Evolutionary conservation across 1,140 invertebrate genomes (phyloP).

Genomic region (Augochlora pura): DNA sequence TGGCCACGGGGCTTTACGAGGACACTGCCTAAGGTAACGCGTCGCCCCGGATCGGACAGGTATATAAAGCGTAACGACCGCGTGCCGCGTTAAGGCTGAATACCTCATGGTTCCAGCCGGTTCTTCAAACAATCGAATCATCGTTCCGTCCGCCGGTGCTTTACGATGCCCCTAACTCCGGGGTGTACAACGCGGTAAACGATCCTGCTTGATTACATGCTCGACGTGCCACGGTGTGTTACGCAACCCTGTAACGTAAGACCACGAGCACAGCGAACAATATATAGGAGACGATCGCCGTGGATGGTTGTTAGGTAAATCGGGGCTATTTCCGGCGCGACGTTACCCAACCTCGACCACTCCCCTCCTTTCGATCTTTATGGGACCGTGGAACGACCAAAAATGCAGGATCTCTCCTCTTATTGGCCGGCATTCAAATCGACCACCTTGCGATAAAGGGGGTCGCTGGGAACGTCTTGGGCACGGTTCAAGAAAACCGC

Average conservation of each 20-base stretch:
- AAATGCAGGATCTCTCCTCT: too few species aligned
- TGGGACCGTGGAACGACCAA: too few species aligned
- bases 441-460: too few species aligned
- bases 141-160: background rate
- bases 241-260: background rate
- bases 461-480: too few species aligned
- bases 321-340: background rate
- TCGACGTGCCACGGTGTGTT: background rate
- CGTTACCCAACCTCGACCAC: too few species aligned
- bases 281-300: background rate
- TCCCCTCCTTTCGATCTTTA: too few species aligned
- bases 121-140: conserved; percentile 1
- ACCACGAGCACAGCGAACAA: background rate
- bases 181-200: background rate
- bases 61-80: background rate
- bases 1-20: background rate
- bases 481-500: too few species aligned
- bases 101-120: background rate
- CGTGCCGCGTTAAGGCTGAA: background rate
- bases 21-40: background rate
- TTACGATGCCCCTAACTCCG: conserved; percentile 17
- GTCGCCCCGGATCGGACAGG: background rate
- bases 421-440: too few species aligned
- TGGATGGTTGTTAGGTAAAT: background rate
- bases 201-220: background rate